These are phyloP conservation scores for Lordiphosa fenestrarum DNA, from an alignment of 2,888 invertebrate genomes.

Conservation along the genomic window DNA sequence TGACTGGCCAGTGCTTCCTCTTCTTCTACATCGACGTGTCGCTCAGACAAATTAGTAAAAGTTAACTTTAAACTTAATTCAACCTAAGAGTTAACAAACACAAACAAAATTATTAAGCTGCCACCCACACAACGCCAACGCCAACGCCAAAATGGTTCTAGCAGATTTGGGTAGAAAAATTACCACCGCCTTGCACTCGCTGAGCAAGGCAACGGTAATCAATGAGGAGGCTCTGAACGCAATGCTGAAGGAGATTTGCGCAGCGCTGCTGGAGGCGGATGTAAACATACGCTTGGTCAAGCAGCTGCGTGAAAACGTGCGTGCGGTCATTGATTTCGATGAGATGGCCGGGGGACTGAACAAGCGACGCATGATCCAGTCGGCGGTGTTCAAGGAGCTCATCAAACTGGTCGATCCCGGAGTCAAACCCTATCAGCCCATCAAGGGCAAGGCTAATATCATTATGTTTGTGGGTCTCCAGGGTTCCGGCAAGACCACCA, in stretches of 20 bases:
- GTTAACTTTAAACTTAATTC: constrained; percentile 12
- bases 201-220: constrained; percentile 98
- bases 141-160: constrained; percentile 92
- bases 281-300: constrained; percentile 97
- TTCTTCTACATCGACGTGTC: constrained; percentile 45
- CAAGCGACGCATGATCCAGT: constrained; percentile 98
- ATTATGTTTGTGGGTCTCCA: constrained; percentile 99
- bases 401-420: constrained; percentile 99
- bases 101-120: constrained; percentile 11
- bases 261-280: constrained; percentile 98
- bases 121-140: constrained; percentile 21
- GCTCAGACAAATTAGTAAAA: constrained; percentile 33
- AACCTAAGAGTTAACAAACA: no score
- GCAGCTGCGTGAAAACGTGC: constrained; percentile 97
- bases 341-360: constrained; percentile 99
- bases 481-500: constrained; percentile 99
- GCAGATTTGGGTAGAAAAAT: constrained; percentile 99
- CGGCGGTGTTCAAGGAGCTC: constrained; percentile 98
- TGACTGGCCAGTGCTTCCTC: constrained; percentile 28
- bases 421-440: constrained; percentile 97
- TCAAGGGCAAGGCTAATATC: constrained; percentile 96
- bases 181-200: constrained; percentile 97
- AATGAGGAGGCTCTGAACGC: constrained; percentile 99
- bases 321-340: constrained; percentile 98
- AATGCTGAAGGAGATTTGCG: constrained; percentile 99